A percentile compares a stretch with the other conserved stretches of the same genome.
Conservation (phyloP, 2,113 vertebrate species). For the Gymnogyps californianus region DNA sequence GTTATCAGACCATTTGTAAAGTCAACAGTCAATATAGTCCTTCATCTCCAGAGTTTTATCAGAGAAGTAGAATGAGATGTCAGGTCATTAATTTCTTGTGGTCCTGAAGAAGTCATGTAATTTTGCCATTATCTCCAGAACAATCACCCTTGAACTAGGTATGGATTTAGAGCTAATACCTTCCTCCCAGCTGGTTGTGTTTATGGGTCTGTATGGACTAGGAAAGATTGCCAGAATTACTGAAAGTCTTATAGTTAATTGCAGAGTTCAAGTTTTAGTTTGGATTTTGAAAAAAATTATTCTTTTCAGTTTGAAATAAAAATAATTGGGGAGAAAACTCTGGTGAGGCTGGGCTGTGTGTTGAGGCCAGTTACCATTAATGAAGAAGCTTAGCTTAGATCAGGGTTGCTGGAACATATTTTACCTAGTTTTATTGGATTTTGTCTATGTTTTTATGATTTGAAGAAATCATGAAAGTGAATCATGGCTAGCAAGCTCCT, state of each 20-base stretch:
- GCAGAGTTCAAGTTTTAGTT: not conserved
- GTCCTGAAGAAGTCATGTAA: not conserved
- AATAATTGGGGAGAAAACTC: not conserved
- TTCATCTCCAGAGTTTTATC: not conserved
- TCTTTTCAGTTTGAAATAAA: not conserved
- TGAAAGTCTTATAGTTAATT: not conserved
- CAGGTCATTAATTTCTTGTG: not conserved
- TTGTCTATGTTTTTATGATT: not conserved
- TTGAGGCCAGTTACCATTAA: not conserved
- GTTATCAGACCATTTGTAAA: not conserved
- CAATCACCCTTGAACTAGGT: not conserved
- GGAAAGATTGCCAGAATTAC: not conserved
- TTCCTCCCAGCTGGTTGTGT: not conserved
- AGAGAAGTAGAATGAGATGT: not conserved
- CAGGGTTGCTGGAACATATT: not conserved
- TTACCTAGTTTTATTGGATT: not conserved
- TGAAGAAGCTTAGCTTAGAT: not conserved
- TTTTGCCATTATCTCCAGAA: not conserved
- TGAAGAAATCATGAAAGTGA: not conserved
- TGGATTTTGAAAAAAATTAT: not conserved
- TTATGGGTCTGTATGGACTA: not conserved
- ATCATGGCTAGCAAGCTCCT: not conserved
- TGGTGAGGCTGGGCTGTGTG: not conserved
- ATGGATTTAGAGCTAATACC: not conserved
- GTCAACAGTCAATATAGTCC: not conserved